Evolutionary conservation across 2,888 invertebrate species (phyloP).

Genomic region (Epinotia demarniana): DNA sequence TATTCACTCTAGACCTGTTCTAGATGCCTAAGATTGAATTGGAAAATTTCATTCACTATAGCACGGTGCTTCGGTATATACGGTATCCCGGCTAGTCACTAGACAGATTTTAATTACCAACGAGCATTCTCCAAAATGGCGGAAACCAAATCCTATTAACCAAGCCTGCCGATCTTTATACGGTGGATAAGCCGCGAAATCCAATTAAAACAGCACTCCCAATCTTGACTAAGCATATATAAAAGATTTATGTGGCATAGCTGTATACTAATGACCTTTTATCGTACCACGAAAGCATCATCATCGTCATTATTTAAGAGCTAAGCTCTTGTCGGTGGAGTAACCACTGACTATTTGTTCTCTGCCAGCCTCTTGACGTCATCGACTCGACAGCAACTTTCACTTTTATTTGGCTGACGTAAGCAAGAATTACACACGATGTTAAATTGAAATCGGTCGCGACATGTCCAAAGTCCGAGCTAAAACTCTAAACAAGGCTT

Average conservation of each 20-base stretch:
- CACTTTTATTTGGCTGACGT: no score
- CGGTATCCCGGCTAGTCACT: no score
- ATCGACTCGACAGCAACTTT: background rate
- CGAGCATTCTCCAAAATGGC: background rate
- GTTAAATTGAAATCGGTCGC: slow-evolving; percentile 39
- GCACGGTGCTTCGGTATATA: no score
- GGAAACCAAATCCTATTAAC: background rate
- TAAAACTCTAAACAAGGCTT: slow-evolving; percentile 17
- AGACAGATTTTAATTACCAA: no score
- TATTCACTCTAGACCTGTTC: no score
- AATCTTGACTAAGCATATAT: slow-evolving; percentile 11
- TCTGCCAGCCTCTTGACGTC: no score
- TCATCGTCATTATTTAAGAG: no score
- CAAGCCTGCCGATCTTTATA: background rate
- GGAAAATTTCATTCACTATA: no score
- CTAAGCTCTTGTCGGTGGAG: no score
- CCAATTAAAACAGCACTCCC: slow-evolving; percentile 24
- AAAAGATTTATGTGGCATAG: background rate
- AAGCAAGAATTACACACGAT: slow-evolving; percentile 26
- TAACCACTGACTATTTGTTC: no score
- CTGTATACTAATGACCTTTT: background rate
- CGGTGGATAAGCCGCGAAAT: background rate
- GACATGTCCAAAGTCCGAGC: slow-evolving; percentile 30
- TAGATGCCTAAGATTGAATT: no score
- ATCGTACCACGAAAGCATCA: no score